Percentiles rank a stretch among this genome's conserved stretches.
Conservation (phyloP, 2,113 vertebrate species). For the Thryonomys swinderianus region DNA sequence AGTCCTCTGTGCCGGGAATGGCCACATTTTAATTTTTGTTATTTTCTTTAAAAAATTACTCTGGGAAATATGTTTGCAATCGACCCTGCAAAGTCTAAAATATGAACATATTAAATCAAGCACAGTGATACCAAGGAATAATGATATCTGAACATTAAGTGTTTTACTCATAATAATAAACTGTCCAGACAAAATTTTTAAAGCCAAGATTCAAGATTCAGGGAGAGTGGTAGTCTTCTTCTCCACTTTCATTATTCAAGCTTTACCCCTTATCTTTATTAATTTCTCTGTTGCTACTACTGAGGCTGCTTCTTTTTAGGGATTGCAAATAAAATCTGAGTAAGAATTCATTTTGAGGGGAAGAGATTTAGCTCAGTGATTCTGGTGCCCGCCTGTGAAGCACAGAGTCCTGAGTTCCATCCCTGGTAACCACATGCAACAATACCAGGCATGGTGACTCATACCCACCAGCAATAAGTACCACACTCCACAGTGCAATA, state of each 20-base stretch:
- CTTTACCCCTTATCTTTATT: neutral
- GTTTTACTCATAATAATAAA: slow-evolving; percentile 3
- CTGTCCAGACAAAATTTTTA: neutral
- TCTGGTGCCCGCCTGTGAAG: too few species aligned
- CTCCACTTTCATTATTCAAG: neutral
- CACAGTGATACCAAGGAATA: neutral
- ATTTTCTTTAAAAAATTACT: neutral
- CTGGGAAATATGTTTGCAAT: neutral
- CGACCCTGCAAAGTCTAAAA: neutral
- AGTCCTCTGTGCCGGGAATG: too few species aligned
- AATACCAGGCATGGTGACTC: too few species aligned
- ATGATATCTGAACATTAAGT: neutral
- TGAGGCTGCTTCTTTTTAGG: neutral
- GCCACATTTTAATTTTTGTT: too few species aligned
- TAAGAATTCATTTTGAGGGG: neutral
- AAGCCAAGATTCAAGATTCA: neutral
- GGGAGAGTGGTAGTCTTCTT: neutral
- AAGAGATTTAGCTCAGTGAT: too few species aligned
- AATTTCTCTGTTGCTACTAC: neutral
- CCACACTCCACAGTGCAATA: too few species aligned
- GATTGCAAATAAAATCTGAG: neutral
- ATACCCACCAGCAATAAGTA: too few species aligned
- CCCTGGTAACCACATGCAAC: too few species aligned
- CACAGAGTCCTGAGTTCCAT: too few species aligned
- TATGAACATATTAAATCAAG: slow-evolving; percentile 1